A percentile compares a stretch with the other conserved stretches of the same genome.
Conservation (phyloP, 2,888 invertebrate genomes). For the Hofmannophila pseudospretella region DNA sequence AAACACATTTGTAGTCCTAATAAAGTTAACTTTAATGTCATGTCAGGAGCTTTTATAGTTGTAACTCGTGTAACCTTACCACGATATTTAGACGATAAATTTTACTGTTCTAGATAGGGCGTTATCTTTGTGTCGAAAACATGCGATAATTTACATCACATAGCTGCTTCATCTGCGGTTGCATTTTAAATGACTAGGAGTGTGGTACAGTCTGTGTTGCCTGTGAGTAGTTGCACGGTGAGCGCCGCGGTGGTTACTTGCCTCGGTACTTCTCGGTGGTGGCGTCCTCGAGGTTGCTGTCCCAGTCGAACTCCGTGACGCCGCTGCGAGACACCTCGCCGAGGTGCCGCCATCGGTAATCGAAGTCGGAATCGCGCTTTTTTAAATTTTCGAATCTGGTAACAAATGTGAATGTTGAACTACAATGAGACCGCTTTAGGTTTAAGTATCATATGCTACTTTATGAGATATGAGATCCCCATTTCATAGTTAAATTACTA, state of each 20-base stretch:
- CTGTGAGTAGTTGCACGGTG: slow-evolving; percentile 2
- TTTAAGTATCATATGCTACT: too few species aligned
- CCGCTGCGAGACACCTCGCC: slow-evolving; percentile 88
- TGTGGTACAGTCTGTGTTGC: slow-evolving; percentile 26
- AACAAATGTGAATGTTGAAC: too few species aligned
- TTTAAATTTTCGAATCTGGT: slow-evolving; percentile 88
- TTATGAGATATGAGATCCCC: too few species aligned
- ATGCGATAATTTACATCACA: not conserved
- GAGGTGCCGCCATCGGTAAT: slow-evolving; percentile 88
- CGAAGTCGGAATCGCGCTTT: slow-evolving; percentile 88
- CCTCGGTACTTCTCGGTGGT: slow-evolving; percentile 68
- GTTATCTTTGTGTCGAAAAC: slow-evolving; percentile 1
- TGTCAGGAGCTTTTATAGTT: slow-evolving; percentile 10
- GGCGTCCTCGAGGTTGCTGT: slow-evolving; percentile 87
- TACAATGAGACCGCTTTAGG: too few species aligned
- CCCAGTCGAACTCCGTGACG: slow-evolving; percentile 93
- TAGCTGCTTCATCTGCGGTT: not conserved
- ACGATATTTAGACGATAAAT: slow-evolving; percentile 7
- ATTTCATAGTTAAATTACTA: too few species aligned
- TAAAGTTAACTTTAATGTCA: slow-evolving; percentile 10
- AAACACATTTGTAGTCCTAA: slow-evolving; percentile 14
- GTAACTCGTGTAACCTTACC: slow-evolving; percentile 10
- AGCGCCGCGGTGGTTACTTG: slow-evolving; percentile 37
- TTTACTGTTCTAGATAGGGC: slow-evolving; percentile 7
- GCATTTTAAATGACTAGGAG: slow-evolving; percentile 42